phyloP scores from a whole-genome alignment of 2,888 invertebrate species.

The Agriopis marginaria region DNA sequence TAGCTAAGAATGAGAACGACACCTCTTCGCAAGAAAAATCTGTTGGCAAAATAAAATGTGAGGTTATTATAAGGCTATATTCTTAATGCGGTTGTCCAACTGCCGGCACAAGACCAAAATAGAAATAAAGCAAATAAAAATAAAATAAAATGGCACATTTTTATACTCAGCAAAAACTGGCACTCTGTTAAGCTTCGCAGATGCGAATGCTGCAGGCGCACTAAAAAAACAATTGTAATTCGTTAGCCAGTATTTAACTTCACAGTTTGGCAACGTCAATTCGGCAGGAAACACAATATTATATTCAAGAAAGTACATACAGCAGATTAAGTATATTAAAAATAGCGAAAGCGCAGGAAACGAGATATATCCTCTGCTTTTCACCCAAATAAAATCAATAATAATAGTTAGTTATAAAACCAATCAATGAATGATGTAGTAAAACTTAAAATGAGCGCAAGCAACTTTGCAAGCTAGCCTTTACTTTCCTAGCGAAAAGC shows the following conservation, averaged over 20 bases:
- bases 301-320: no score
- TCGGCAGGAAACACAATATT: background rate
- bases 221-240: constrained; percentile 20
- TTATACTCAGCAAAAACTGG: constrained; percentile 22
- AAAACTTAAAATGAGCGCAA: background rate
- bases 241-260: background rate
- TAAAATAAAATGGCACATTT: constrained; percentile 21
- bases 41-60: constrained; percentile 23
- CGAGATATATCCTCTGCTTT: no score
- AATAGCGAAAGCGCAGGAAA: no score
- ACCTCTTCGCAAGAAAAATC: constrained; percentile 17
- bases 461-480: background rate
- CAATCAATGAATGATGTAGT: no score
- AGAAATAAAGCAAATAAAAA: constrained; percentile 24
- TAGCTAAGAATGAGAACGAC: background rate
- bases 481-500: background rate
- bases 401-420: no score
- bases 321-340: no score
- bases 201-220: constrained; percentile 12
- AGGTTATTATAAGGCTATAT: background rate
- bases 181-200: constrained; percentile 8
- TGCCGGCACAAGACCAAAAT: constrained; percentile 17
- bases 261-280: background rate
- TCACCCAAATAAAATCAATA: no score
- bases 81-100: constrained; percentile 19